Evolutionary conservation across 35 echinoderm and acorn worm species (phyloP).

Genomic region (Eucidaris tribuloides): DNA sequence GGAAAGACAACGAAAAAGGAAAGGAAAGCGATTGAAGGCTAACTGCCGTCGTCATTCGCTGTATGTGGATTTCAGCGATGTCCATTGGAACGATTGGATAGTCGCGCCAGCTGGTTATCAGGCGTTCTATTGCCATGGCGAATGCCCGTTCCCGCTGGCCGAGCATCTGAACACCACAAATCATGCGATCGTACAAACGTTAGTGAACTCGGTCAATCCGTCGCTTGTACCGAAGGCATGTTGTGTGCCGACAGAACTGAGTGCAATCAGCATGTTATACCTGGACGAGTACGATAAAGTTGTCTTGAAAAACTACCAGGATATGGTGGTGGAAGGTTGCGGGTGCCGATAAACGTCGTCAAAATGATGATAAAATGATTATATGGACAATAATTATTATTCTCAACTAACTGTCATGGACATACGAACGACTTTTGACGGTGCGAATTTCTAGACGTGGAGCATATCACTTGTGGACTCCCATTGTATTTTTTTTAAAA

Average conservation of each 20-base stretch:
- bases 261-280: slow-evolving; percentile 94
- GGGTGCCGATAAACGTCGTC: slow-evolving; percentile 80
- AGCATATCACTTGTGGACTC: slow-evolving; percentile 5
- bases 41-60: slow-evolving; percentile 74
- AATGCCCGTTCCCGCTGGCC: slow-evolving; percentile 82
- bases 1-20: slow-evolving; percentile 8
- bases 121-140: slow-evolving; percentile 90
- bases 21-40: slow-evolving; percentile 47
- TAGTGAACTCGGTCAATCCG: slow-evolving; percentile 87
- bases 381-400: background rate
- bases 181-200: slow-evolving; percentile 97
- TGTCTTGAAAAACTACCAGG: slow-evolving; percentile 92
- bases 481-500: background rate
- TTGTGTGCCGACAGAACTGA: slow-evolving; percentile 97
- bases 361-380: background rate
- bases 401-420: too few relatives aligned
- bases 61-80: slow-evolving; percentile 91
- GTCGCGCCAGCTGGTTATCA: slow-evolving; percentile 92
- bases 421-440: too few relatives aligned
- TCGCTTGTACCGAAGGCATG: slow-evolving; percentile 80
- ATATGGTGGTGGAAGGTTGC: slow-evolving; percentile 93
- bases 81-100: slow-evolving; percentile 98
- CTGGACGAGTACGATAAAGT: slow-evolving; percentile 78
- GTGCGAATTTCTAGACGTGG: background rate
- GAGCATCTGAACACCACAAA: slow-evolving; percentile 92